Evolutionary conservation across 2,888 invertebrate species (phyloP).

Genomic region (Agrotis segetum): DNA sequence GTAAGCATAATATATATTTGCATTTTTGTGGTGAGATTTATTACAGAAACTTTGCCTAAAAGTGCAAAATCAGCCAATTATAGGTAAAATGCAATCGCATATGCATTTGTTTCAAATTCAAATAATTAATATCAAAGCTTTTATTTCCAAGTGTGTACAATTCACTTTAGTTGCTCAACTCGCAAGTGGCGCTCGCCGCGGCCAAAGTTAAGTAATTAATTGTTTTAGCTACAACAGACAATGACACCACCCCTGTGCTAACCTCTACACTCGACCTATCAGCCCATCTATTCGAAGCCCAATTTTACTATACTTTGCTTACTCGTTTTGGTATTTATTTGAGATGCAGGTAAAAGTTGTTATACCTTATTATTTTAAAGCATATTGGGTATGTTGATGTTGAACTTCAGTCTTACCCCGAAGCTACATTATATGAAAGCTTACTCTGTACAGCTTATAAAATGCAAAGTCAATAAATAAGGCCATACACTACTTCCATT

Average conservation of each 20-base stretch:
- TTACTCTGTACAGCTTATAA: neutral
- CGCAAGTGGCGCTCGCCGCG: constrained; percentile 42
- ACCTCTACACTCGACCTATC: constrained; percentile 57
- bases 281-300: constrained; percentile 4
- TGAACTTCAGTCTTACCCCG: neutral
- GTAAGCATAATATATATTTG: too few relatives aligned
- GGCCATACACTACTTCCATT: neutral
- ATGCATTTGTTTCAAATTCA: too few relatives aligned
- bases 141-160: constrained; percentile 24
- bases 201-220: constrained; percentile 72
- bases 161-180: constrained; percentile 54
- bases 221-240: constrained; percentile 72
- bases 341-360: neutral
- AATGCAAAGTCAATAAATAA: neutral
- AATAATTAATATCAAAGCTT: constrained; percentile 21
- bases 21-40: too few relatives aligned
- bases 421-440: neutral
- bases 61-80: too few relatives aligned
- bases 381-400: neutral
- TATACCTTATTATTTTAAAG: neutral
- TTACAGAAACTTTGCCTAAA: too few relatives aligned
- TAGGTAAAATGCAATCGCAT: too few relatives aligned
- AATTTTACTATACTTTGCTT: constrained; percentile 17
- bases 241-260: constrained; percentile 64
- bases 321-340: neutral